A percentile compares a stretch with the other conserved stretches of the same genome.
Evolutionary conservation across 1,140 invertebrate species (phyloP).

Genomic region (Trachymyrmex septentrionalis): DNA sequence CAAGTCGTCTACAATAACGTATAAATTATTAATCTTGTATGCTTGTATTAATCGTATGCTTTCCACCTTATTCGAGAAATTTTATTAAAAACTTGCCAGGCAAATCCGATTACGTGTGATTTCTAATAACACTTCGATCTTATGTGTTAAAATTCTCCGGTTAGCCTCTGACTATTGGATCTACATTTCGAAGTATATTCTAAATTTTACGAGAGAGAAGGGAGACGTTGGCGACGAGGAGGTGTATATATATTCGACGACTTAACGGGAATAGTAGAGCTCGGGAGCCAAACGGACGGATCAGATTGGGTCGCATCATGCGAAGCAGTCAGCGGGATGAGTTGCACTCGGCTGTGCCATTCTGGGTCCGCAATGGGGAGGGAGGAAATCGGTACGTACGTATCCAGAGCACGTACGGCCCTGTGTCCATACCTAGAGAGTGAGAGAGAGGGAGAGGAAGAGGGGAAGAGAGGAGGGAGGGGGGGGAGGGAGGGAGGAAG

Average conservation of each 20-base stretch:
- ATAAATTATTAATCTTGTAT: neutral
- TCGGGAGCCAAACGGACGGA: conserved; percentile 50
- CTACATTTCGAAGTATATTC: neutral
- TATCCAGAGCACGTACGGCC: conserved; percentile 85
- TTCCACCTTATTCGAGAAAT: too few species aligned
- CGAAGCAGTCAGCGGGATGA: conserved; percentile 63
- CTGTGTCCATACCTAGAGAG: conserved; percentile 84
- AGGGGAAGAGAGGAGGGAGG: neutral
- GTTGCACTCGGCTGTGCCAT: conserved; percentile 61
- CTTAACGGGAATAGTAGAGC: conserved; percentile 69
- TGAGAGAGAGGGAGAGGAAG: neutral
- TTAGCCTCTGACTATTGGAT: neutral
- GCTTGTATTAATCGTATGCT: too few species aligned
- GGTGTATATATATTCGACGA: conserved; percentile 69
- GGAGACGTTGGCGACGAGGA: neutral
- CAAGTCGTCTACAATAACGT: neutral
- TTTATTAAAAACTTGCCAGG: neutral
- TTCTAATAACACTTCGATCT: neutral
- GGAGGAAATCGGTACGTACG: conserved; percentile 79
- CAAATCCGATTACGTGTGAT: neutral
- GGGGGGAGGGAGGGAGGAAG: neutral
- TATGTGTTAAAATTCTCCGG: neutral
- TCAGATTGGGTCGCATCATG: conserved; percentile 71
- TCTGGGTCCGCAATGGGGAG: conserved; percentile 56
- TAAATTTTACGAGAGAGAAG: neutral